phyloP scores from a whole-genome alignment of 2,113 vertebrate genomes.

The Larimichthys polyactis region DNA sequence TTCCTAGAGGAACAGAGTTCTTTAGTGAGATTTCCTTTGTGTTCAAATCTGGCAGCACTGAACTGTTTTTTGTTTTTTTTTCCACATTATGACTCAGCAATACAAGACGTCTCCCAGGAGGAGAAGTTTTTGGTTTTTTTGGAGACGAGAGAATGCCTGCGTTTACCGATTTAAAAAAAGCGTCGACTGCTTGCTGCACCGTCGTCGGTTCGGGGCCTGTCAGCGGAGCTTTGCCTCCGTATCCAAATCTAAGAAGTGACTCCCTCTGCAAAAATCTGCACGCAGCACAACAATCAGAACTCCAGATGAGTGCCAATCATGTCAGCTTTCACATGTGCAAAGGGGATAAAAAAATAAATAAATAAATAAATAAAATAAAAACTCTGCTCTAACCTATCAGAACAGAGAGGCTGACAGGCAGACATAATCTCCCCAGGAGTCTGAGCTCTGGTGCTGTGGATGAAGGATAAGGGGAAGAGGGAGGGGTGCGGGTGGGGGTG shows the following conservation, averaged over 20 bases:
- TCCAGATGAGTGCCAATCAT: constrained; percentile 76
- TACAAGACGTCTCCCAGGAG: constrained; percentile 14
- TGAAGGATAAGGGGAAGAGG: constrained; percentile 60
- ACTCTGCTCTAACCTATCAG: constrained; percentile 64
- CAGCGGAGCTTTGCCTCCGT: constrained; percentile 48
- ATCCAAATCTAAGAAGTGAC: constrained; percentile 54
- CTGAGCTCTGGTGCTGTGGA: constrained; percentile 61
- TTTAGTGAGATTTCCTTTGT: constrained; percentile 30
- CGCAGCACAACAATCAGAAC: constrained; percentile 64
- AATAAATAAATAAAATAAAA: constrained; percentile 35
- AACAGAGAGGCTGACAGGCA: constrained; percentile 72
- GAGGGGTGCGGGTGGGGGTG: not conserved
- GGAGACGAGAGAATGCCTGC: constrained; percentile 50
- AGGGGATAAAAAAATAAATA: constrained; percentile 12
- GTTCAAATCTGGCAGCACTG: constrained; percentile 17
- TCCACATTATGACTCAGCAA: constrained; percentile 59
- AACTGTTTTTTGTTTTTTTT: not conserved
- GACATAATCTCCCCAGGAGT: constrained; percentile 75
- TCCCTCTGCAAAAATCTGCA: constrained; percentile 59
- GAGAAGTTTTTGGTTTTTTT: constrained; percentile 26
- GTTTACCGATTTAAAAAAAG: constrained; percentile 46
- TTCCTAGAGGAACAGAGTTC: constrained; percentile 22
- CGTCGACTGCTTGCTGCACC: constrained; percentile 18
- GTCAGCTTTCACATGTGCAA: constrained; percentile 56
- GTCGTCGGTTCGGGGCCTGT: constrained; percentile 34